These are phyloP conservation scores for Menidia beryllina DNA, from an alignment of 2,113 vertebrate species.

Conservation along the genomic window DNA sequence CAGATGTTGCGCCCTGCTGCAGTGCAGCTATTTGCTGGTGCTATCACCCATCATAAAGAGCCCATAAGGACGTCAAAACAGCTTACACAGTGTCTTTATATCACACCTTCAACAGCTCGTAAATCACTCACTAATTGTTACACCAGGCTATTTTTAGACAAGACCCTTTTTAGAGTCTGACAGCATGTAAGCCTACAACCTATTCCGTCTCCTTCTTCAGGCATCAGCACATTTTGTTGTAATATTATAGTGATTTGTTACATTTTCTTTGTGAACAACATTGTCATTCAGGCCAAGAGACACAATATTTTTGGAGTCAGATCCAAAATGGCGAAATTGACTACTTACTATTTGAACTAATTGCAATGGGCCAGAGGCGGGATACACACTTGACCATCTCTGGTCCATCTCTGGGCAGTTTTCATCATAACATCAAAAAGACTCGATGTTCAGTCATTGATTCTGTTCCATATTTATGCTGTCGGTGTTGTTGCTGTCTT, in stretches of 20 bases:
- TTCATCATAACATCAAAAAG: slow-evolving; percentile 30
- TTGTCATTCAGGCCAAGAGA: neutral
- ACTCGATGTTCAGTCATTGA: slow-evolving; percentile 16
- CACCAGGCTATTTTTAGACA: slow-evolving; percentile 53
- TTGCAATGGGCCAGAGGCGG: no score
- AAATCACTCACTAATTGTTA: slow-evolving; percentile 70
- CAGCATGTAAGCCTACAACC: neutral
- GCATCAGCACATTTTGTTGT: neutral
- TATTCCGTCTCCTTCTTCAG: neutral
- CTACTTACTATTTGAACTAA: no score
- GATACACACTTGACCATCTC: no score
- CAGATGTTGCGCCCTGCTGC: slow-evolving; percentile 37
- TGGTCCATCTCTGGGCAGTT: no score
- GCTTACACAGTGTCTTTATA: slow-evolving; percentile 46
- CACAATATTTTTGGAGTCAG: neutral
- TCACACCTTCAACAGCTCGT: slow-evolving; percentile 57
- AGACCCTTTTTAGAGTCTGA: slow-evolving; percentile 16
- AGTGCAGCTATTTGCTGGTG: slow-evolving; percentile 36
- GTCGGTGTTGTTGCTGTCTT: no score
- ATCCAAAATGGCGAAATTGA: no score
- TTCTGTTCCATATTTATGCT: neutral
- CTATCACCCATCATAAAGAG: slow-evolving; percentile 47
- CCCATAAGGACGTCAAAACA: slow-evolving; percentile 20
- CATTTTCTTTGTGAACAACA: neutral
- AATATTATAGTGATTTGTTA: no score